Evolutionary conservation across 1,140 invertebrate genomes (phyloP).

Genomic region (Orchesella cincta): DNA sequence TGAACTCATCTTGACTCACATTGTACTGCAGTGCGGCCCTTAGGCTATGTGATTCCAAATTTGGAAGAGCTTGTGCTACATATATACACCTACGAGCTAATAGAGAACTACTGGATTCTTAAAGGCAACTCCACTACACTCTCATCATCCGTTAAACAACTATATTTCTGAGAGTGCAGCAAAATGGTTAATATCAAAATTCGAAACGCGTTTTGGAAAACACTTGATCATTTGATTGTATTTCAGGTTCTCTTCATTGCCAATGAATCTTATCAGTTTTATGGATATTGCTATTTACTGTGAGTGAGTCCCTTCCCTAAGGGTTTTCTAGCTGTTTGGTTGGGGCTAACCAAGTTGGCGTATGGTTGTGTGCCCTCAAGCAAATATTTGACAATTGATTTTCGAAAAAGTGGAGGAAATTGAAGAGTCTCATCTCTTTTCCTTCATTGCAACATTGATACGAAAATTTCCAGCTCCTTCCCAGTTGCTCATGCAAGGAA

Average conservation of each 20-base stretch:
- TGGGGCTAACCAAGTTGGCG: too few relatives aligned
- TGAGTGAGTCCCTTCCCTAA: background rate
- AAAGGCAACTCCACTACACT: too few relatives aligned
- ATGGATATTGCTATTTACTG: conserved; percentile 2
- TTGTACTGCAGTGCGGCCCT: too few relatives aligned
- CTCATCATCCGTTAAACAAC: background rate
- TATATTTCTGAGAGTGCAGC: too few relatives aligned
- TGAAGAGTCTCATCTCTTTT: conserved; percentile 7
- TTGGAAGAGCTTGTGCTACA: too few relatives aligned
- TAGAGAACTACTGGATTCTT: too few relatives aligned
- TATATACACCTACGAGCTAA: too few relatives aligned
- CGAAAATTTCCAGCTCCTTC: too few relatives aligned
- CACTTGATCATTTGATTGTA: background rate
- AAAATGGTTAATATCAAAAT: conserved; percentile 10
- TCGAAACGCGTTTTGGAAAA: background rate
- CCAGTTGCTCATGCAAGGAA: background rate
- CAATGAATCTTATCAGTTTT: conserved; percentile 22
- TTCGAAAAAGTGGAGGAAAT: background rate
- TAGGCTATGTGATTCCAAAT: too few relatives aligned
- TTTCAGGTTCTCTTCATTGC: conserved; percentile 12
- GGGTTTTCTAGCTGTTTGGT: background rate
- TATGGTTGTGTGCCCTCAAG: background rate
- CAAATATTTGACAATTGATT: background rate
- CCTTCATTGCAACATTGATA: conserved; percentile 5
- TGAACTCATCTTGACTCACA: too few relatives aligned